A percentile compares a stretch with the other conserved stretches of the same genome.
These are phyloP conservation scores for Mechanitis messenoides DNA, from an alignment of 2,888 invertebrate genomes.

Conservation along the genomic window DNA sequence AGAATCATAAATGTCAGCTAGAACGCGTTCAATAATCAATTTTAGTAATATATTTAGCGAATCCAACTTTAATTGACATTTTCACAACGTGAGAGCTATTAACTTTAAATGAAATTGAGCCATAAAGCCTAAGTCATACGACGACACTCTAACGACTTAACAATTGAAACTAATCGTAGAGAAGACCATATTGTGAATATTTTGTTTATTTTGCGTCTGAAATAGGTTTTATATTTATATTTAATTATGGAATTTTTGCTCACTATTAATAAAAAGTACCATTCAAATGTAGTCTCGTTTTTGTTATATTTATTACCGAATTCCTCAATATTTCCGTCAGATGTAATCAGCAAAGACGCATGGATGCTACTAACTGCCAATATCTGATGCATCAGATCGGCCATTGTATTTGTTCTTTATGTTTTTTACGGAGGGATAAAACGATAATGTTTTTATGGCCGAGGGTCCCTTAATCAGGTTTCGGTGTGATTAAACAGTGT, in stretches of 20 bases:
- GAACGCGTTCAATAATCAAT: background rate
- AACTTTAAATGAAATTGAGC: constrained; percentile 22
- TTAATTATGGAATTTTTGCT: too few species aligned
- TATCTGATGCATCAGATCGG: constrained; percentile 69
- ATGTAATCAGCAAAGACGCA: constrained; percentile 65
- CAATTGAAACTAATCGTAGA: constrained; percentile 56
- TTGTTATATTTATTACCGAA: background rate
- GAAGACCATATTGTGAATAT: background rate
- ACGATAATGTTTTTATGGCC: constrained; percentile 76
- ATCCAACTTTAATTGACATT: constrained; percentile 28
- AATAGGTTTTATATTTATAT: background rate
- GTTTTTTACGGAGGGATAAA: constrained; percentile 71
- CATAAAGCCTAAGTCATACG: constrained; percentile 26
- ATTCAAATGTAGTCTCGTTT: background rate
- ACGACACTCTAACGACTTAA: constrained; percentile 41
- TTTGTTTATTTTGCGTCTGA: constrained; percentile 2
- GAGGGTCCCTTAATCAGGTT: constrained; percentile 68
- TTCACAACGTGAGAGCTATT: constrained; percentile 28
- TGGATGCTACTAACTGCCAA: constrained; percentile 71
- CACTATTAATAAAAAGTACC: background rate
- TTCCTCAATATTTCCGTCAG: constrained; percentile 30
- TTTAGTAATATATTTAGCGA: constrained; percentile 10
- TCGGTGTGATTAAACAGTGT: constrained; percentile 67
- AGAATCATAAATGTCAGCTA: background rate
- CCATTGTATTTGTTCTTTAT: constrained; percentile 74